Base-by-base conservation (phyloP, 2,888 invertebrate species). In the Agrochola circellaris region DNA sequence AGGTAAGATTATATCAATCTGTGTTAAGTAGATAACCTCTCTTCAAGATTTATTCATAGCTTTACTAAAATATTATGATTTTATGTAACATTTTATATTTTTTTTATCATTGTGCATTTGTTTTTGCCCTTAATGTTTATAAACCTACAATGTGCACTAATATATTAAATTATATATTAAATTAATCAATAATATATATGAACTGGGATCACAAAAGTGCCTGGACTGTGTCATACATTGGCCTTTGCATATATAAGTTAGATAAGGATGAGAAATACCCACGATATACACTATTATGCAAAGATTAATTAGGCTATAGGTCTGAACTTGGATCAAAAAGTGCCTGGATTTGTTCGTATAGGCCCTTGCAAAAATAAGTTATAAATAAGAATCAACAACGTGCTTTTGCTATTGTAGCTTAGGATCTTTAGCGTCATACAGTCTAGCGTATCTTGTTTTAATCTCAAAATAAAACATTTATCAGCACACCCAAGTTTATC, bases 1-100 rank as follows among this genome's bases (percentile, higher is more conserved):
- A 96, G 96, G 96, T 96, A 87, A 95, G 95, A 83, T 82, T 79
- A 82, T 42, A 66, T 54, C 65, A 71, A 85, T 79, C 65, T 74
- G 64, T 75, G 62, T 61, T 72, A 45, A 42, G n/a, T 69, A 45
- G n/a, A n/a, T 71, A 64, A 62, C 38, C 30, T 42, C 13, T 45
- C 15, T 73, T 3, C 6, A n/a, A 56, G 34, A 34, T 54, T 60
- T 51, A 54, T 65, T 67, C 15, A 48, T 30, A 20, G 20, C 3
- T 51, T 71, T 26, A 0, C 9, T n/a, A 17, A 26, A 70, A 34
- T 48, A 48, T 58, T 51, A 20, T 8, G 15, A 51, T 58, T 48
- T 54, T 51, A 13, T 1, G 30, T 11, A 17, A 34, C 34, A 34
- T 34, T 34, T 34, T 34, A 34, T 34, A 34, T 4, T 34, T 34